These are phyloP conservation scores for Calonectris borealis DNA, from an alignment of 2,113 vertebrate genomes.

Conservation along the genomic window DNA sequence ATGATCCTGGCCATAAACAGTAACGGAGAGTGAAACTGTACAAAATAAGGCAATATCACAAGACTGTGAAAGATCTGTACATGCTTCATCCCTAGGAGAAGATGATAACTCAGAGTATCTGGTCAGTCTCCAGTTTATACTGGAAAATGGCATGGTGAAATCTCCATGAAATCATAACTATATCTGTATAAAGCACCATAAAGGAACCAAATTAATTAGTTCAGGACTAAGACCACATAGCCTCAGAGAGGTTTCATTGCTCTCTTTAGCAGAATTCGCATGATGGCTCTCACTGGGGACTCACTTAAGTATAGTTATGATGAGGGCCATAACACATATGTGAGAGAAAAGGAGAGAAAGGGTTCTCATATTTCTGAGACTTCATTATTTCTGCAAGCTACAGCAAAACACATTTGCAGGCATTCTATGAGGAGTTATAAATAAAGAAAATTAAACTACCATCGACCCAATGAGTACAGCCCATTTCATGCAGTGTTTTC, in stretches of 20 bases:
- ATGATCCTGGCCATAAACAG: background rate
- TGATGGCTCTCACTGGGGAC: background rate
- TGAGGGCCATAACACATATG: background rate
- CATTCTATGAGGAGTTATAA: conserved; percentile 29
- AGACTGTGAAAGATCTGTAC: background rate
- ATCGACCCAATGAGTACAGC: background rate
- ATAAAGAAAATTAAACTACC: conserved; percentile 57
- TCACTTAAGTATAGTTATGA: background rate
- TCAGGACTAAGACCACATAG: background rate
- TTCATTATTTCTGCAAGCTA: conserved; percentile 37
- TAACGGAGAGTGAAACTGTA: background rate
- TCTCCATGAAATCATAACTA: background rate
- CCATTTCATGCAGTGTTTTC: background rate
- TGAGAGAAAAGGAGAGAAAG: background rate
- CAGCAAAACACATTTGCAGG: conserved; percentile 4
- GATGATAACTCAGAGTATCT: background rate
- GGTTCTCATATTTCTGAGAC: conserved; percentile 11
- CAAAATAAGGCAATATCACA: background rate
- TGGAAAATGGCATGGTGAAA: background rate
- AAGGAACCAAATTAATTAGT: background rate
- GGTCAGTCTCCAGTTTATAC: background rate
- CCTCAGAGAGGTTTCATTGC: background rate
- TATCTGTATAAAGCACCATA: background rate
- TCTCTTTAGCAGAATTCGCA: background rate
- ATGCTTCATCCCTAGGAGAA: background rate